Evolutionary conservation across 2,888 invertebrate genomes (phyloP), one percentile per base, ranked within the genome.

Genomic region (Oscheius sp.): DNA sequence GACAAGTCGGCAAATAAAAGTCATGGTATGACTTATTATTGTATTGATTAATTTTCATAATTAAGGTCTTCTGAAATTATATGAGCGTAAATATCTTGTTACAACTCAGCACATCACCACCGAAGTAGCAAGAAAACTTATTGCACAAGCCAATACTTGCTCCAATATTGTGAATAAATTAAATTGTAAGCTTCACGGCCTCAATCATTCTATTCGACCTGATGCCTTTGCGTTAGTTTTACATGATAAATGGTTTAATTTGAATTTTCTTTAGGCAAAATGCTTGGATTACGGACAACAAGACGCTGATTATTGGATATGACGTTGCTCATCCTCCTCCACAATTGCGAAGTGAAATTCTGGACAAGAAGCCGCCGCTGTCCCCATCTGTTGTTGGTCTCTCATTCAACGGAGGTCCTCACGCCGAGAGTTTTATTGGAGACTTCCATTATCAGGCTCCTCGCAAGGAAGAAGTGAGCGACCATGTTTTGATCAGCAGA

Each of bases 391-490:
- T 68, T 16, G 76, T 81, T 45, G 81, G 81, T 13, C 75, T 83
- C 35, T 72, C 74, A 0, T 79, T 73, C 75, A 83, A 83, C 59
- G 80, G 77, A 0, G 74, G 71, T 3, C 27, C 12, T 5, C 53
- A 73, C 3, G 64, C 61, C 1, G 76, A 77, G 43, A 23, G 58
- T 0, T 69, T 83, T 35, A 69, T 80, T 46, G 83, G 83, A 0
- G 83, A 83, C 35, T 83, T 77, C 70, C 76, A 78, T 52, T 79
- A 53, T 46, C 83, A 83, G 41, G 13, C 43, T 6, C 74, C 80
- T 3, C 55, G 71, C 0, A 43, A 74, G 18, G 83, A 81, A 49
- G 25, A 61, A 43, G 78, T 77, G 3, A 59, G 72, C 13, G 68
- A 35, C 0, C 21, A 69, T 0, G 68, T 83, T 12, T 70, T 83